Conservation (phyloP, 2,113 vertebrate genomes). For the Saccopteryx bilineata region DNA sequence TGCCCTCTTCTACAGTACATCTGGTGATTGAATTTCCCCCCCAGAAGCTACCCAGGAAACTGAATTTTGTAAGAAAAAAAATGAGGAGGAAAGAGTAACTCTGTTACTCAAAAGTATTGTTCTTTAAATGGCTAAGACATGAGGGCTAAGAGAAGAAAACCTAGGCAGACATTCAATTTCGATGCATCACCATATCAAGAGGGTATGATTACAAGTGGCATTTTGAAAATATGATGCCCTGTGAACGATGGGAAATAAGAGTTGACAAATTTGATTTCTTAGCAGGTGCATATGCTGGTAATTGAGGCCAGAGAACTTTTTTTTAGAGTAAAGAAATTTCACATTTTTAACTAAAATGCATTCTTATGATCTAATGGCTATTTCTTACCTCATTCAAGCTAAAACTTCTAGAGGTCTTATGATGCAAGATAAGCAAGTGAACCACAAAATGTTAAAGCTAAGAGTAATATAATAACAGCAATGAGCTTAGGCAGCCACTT, state of each 20-base stretch:
- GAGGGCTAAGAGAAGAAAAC: conserved; percentile 37
- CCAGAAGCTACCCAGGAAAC: conserved; percentile 72
- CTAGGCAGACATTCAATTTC: not conserved
- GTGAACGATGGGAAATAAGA: conserved; percentile 8
- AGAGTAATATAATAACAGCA: not conserved
- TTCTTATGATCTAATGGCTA: not conserved
- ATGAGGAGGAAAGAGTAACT: conserved; percentile 67
- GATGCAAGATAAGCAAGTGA: not conserved
- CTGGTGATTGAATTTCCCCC: conserved; percentile 69
- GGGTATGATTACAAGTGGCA: conserved; percentile 39
- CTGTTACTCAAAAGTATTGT: conserved; percentile 71
- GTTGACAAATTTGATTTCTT: conserved; percentile 63
- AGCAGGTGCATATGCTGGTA: not conserved
- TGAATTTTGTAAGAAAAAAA: conserved; percentile 59
- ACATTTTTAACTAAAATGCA: not conserved
- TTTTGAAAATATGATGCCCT: conserved; percentile 58
- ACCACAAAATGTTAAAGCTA: not conserved
- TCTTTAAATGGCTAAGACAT: conserved; percentile 69
- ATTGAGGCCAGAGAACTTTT: not conserved
- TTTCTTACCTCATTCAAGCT: not conserved
- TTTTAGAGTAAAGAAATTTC: conserved; percentile 20
- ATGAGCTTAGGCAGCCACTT: not conserved
- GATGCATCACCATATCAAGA: not conserved
- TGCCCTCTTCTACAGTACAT: not conserved
- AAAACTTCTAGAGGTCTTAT: not conserved